phyloP scores from a whole-genome alignment of 2,113 vertebrate species.

The Pogonocichla stellata region DNA sequence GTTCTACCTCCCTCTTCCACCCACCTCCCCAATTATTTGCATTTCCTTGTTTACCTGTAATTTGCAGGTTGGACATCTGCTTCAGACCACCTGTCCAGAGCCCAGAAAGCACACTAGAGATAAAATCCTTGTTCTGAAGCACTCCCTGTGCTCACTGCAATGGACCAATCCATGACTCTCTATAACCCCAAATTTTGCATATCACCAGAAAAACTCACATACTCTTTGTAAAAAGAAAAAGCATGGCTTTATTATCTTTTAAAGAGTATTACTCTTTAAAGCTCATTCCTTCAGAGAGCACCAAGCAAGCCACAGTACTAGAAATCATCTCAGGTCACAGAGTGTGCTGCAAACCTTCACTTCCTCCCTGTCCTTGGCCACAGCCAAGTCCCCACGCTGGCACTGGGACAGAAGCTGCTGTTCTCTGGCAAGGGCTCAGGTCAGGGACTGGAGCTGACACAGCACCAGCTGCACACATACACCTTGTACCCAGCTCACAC shows the following conservation, averaged over 20 bases:
- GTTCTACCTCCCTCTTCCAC: not conserved
- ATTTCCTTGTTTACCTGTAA: not conserved
- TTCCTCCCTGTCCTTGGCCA: not conserved
- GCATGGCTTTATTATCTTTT: not conserved
- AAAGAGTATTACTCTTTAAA: not conserved
- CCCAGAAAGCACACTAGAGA: accelerated
- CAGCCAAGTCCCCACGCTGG: accelerated
- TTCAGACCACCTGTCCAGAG: not conserved
- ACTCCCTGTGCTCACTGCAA: not conserved
- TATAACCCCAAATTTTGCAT: no score
- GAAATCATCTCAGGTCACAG: not conserved
- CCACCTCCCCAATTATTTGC: not conserved
- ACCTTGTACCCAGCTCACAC: accelerated
- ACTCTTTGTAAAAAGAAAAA: not conserved
- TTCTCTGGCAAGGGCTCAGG: not conserved
- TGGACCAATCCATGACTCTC: not conserved
- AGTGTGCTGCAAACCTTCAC: accelerated
- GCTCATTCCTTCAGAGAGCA: not conserved
- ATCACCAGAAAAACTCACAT: not conserved
- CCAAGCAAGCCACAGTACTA: not conserved
- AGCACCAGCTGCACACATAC: not conserved
- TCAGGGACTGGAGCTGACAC: not conserved
- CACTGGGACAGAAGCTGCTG: not conserved
- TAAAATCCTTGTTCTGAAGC: not conserved
- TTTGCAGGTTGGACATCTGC: not conserved